A percentile compares a stretch with the other conserved stretches of the same genome.
Evolutionary conservation across 2,113 vertebrate species (phyloP).

Genomic region (Pituophis catenifer): DNA sequence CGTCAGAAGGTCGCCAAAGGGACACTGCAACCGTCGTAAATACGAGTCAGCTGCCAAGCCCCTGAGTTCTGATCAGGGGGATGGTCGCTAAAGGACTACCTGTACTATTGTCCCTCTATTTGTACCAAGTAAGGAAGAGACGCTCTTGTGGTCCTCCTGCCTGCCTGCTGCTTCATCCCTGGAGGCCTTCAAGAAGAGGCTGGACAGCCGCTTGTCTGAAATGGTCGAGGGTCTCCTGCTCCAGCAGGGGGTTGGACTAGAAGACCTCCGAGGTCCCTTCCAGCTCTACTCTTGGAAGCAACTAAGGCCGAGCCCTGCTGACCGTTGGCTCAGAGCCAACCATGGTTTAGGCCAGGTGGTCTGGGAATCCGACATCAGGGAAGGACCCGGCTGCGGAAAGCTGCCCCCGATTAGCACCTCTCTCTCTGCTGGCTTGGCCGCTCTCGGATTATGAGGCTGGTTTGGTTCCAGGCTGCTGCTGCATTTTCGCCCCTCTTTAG

Average conservation of each 20-base stretch:
- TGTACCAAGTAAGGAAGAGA: not conserved
- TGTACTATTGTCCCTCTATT: not conserved
- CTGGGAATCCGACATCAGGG: not conserved
- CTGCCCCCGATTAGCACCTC: not conserved
- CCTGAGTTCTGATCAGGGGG: too few species aligned
- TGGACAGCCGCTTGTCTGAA: too few species aligned
- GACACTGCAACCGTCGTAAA: too few species aligned
- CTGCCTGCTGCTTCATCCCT: rapidly evolving
- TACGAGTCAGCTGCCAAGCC: too few species aligned
- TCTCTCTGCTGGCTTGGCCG: not conserved
- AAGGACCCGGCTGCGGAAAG: not conserved
- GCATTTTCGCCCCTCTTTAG: not conserved
- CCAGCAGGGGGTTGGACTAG: not conserved
- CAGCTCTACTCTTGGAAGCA: not conserved
- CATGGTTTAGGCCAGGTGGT: not conserved
- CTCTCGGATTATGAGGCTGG: not conserved
- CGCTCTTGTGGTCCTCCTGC: not conserved
- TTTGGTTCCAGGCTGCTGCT: not conserved
- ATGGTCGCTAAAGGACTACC: too few species aligned
- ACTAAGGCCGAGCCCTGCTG: not conserved
- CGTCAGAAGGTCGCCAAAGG: too few species aligned
- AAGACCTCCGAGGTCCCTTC: not conserved
- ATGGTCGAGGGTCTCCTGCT: not conserved
- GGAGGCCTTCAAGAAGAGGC: too few species aligned
- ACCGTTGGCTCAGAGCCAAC: not conserved